Evolutionary conservation across 2,888 invertebrate species (phyloP), one percentile per base, ranked within the genome.

Genomic region (Dolichopus griseipennis): DNA sequence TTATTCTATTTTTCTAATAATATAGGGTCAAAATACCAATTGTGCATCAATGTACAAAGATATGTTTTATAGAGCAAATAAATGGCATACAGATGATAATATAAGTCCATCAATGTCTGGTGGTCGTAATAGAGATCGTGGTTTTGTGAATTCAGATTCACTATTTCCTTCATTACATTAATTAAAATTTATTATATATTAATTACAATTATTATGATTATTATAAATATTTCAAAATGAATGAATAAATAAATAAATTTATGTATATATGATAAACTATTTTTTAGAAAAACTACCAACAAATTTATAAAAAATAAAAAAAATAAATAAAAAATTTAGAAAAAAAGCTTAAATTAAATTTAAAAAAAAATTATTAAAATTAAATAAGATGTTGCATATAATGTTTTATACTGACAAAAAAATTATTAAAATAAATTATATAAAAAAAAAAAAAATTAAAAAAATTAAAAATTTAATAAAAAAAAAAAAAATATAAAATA

Each of bases 31-130:
- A 87, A 85, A 85, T 76, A 85, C 84, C 81, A 90, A 89, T 80
- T 93, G 93, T 83, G 92, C 93, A 66, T 90, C 91, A 74, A 93
- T 94, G 93, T 90, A 91, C 78, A 89, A 90, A 82, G 91, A 93
- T 77, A 92, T 92, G 89, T 90, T 92, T 77, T 93, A 93, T 79
- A 90, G 89, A 86, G 81, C 81, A 73, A 81, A 81, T 75, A 80
- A 81, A 70, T 81, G 81, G 81, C 79, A 81, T 64, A 77, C 80
- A 62, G 81, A 81, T 70, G 27, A 27, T 27, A 27, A 27, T 27
- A 76, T 80, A 69, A 79, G 80, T 12, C 52, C 52, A 52, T 4
- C 52, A n/a, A 52, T 52, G 52, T n/a, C 52, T 18, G 52, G 52
- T n/a, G n/a, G 52, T 18, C 52, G 52, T 12, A 15, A 15, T 52